These are phyloP conservation scores for Heliconius cydno DNA, from an alignment of 2,888 invertebrate species.

Conservation along the genomic window DNA sequence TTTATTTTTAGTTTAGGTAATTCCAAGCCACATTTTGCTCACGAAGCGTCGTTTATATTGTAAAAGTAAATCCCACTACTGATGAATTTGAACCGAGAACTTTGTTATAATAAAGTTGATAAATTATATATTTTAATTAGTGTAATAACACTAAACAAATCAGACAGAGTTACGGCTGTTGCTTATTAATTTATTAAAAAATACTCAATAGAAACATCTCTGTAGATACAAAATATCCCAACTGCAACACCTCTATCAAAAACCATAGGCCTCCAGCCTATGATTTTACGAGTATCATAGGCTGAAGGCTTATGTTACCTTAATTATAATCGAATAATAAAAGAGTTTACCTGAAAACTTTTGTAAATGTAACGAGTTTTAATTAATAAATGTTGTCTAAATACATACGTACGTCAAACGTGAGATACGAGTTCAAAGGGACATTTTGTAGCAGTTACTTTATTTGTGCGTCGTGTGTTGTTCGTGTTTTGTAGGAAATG, in stretches of 20 bases:
- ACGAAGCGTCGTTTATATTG: not conserved
- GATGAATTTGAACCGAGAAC: not conserved
- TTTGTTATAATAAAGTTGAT: not conserved
- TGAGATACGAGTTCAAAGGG: constrained; percentile 16
- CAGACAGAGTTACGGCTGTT: not conserved
- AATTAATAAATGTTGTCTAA: constrained; percentile 16
- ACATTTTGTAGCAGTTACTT: constrained; percentile 10
- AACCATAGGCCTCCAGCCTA: not conserved
- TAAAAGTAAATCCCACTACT: not conserved
- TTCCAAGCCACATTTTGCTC: not conserved
- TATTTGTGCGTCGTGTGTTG: constrained; percentile 54
- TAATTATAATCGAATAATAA: not conserved
- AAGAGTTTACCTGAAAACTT: not conserved
- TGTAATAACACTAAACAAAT: not conserved
- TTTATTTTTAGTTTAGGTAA: no score
- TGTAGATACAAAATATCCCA: not conserved
- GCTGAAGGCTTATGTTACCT: not conserved
- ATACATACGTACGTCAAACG: constrained; percentile 6
- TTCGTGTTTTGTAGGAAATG: constrained; percentile 47
- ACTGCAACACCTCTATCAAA: not conserved
- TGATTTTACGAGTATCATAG: not conserved
- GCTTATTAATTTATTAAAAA: not conserved
- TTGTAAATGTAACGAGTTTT: not conserved
- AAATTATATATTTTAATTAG: no score
- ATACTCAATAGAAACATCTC: not conserved